phyloP scores from a whole-genome alignment of 1,140 invertebrate genomes.

The Ceratosolen fusciceps region DNA sequence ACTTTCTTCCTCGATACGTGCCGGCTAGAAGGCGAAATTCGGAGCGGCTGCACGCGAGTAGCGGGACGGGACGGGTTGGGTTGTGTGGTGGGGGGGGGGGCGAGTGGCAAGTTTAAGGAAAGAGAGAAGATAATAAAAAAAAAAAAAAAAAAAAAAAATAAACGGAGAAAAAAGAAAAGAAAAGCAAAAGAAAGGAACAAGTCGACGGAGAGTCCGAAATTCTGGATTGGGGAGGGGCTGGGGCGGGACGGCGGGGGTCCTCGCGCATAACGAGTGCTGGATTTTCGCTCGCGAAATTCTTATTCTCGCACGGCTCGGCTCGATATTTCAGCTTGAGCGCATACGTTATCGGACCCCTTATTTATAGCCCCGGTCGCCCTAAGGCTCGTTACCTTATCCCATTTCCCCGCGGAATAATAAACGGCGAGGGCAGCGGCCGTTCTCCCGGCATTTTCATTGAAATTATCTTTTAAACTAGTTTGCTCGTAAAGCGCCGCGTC shows the following conservation, averaged over 20 bases:
- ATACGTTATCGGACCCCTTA: not conserved
- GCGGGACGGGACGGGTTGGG: too few species aligned
- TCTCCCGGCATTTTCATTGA: not conserved
- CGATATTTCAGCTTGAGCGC: conserved; percentile 9
- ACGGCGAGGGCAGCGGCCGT: not conserved
- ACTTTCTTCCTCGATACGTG: not conserved
- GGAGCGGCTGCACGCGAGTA: not conserved
- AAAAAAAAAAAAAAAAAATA: too few species aligned
- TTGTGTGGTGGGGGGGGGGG: too few species aligned
- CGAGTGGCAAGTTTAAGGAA: too few species aligned
- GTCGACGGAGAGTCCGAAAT: not conserved
- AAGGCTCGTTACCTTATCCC: not conserved
- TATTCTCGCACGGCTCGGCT: not conserved
- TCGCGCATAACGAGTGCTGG: too few species aligned
- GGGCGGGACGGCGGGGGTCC: not conserved
- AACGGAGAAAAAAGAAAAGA: too few species aligned
- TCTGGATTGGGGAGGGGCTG: not conserved
- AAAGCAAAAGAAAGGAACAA: too few species aligned
- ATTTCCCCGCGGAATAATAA: not conserved
- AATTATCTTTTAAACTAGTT: conserved; percentile 5
- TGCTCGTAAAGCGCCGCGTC: too few species aligned
- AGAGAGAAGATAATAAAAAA: too few species aligned
- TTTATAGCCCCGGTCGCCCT: not conserved
- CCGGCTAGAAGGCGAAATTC: not conserved
- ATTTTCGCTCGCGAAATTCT: not conserved